Percentiles rank a stretch among this genome's conserved stretches.
Evolutionary conservation across 2,888 invertebrate genomes (phyloP).

Genomic region (Copidosoma aretas): DNA sequence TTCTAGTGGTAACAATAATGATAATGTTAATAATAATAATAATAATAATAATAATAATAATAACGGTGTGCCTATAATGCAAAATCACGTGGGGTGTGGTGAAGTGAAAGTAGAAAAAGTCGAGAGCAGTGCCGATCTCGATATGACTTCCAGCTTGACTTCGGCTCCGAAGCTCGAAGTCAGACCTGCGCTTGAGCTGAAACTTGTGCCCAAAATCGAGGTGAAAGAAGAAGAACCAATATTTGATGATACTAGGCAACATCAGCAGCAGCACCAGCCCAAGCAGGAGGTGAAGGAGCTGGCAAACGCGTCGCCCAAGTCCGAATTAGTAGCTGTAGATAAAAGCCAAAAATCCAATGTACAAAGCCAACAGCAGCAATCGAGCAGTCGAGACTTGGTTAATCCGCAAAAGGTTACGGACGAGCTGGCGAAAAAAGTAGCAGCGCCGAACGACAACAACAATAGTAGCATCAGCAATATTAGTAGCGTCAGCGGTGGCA

Average conservation of each 20-base stretch:
- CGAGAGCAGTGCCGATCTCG: constrained; percentile 22
- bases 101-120: constrained; percentile 48
- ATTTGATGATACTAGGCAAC: constrained; percentile 49
- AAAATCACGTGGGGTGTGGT: constrained; percentile 56
- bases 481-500: constrained; percentile 41
- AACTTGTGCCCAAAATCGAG: constrained; percentile 29
- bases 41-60: constrained; percentile 43
- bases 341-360: constrained; percentile 55
- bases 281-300: constrained; percentile 43
- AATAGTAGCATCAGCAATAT: constrained; percentile 26
- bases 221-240: constrained; percentile 36
- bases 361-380: constrained; percentile 47
- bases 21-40: constrained; percentile 43
- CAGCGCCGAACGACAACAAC: constrained; percentile 16
- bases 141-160: neutral
- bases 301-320: constrained; percentile 18
- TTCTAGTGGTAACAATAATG: constrained; percentile 41
- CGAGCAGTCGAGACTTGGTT: constrained; percentile 31
- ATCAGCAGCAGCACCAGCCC: constrained; percentile 24
- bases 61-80: constrained; percentile 56
- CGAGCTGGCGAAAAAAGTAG: constrained; percentile 55
- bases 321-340: constrained; percentile 43
- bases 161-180: constrained; percentile 28
- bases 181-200: constrained; percentile 28
- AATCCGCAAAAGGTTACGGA: constrained; percentile 52